Percentiles rank a stretch among this genome's conserved stretches.
These are phyloP conservation scores for Iphiclides podalirius DNA, from an alignment of 2,888 invertebrate genomes.

Conservation along the genomic window DNA sequence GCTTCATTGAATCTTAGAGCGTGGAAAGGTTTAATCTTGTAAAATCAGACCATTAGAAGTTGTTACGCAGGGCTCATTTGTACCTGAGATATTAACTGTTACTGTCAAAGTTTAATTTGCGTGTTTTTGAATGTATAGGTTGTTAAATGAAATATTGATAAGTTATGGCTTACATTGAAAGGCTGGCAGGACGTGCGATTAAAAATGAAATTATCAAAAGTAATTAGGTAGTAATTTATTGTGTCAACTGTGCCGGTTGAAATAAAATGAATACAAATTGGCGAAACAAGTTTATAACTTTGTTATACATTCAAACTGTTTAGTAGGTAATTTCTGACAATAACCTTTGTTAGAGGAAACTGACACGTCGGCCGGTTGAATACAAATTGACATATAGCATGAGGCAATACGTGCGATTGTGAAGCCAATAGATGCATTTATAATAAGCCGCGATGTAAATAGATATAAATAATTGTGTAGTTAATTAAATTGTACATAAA, in stretches of 20 bases:
- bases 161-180: neutral
- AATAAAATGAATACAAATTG: too few relatives aligned
- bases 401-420: constrained; percentile 20
- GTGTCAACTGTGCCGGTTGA: too few relatives aligned
- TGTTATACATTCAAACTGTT: too few relatives aligned
- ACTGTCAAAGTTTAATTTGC: neutral
- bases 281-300: too few relatives aligned
- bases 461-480: constrained; percentile 29
- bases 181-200: neutral
- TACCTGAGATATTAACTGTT: constrained; percentile 16
- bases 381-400: too few relatives aligned
- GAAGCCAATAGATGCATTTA: constrained; percentile 54
- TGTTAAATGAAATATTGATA: neutral
- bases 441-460: constrained; percentile 40
- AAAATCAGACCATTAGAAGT: too few relatives aligned
- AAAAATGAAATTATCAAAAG: too few relatives aligned
- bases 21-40: too few relatives aligned
- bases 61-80: constrained; percentile 13
- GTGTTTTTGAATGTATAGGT: neutral
- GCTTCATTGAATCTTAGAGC: too few relatives aligned
- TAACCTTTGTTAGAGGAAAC: neutral
- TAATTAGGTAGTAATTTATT: too few relatives aligned
- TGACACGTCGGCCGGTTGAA: too few relatives aligned
- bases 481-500: constrained; percentile 40
- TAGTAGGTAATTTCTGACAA: constrained; percentile 10